These are phyloP conservation scores for Leucophenga maculata DNA, from an alignment of 2,888 invertebrate species.

Conservation along the genomic window DNA sequence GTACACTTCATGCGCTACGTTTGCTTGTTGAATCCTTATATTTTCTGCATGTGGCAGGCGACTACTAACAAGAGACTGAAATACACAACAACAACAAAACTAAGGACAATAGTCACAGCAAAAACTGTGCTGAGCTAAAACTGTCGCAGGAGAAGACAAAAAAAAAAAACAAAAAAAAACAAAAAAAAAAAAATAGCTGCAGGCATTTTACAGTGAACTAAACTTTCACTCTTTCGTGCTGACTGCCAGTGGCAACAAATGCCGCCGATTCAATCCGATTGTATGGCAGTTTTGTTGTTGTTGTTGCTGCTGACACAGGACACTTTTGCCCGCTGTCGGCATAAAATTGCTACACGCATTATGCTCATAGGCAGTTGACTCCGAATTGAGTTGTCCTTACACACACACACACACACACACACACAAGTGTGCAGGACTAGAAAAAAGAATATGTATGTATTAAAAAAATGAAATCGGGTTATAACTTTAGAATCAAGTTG, in stretches of 20 bases:
- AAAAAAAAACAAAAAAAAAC: not conserved
- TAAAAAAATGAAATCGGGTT: not conserved
- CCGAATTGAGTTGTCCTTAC: constrained; percentile 22
- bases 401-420: not conserved
- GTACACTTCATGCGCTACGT: not conserved
- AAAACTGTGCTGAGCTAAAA: too few species aligned
- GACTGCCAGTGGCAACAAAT: not conserved
- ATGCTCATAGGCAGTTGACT: constrained; percentile 15
- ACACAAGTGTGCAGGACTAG: not conserved
- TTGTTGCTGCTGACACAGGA: constrained; percentile 10
- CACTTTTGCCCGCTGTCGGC: not conserved
- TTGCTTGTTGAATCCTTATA: not conserved
- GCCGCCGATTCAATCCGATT: not conserved
- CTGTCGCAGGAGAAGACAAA: not conserved
- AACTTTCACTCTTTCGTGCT: too few species aligned
- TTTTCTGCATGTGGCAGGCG: constrained; percentile 6
- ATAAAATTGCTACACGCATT: constrained; percentile 21
- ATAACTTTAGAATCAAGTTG: constrained; percentile 18
- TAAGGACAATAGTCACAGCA: too few species aligned
- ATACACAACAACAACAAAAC: too few species aligned
- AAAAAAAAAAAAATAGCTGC: not conserved
- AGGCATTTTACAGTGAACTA: too few species aligned
- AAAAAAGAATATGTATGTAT: not conserved
- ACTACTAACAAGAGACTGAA: not conserved
- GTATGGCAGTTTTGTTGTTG: not conserved